Evolutionary conservation across 2,888 invertebrate species (phyloP), one percentile per base, ranked within the genome.

Genomic region (Orthosia incerta): DNA sequence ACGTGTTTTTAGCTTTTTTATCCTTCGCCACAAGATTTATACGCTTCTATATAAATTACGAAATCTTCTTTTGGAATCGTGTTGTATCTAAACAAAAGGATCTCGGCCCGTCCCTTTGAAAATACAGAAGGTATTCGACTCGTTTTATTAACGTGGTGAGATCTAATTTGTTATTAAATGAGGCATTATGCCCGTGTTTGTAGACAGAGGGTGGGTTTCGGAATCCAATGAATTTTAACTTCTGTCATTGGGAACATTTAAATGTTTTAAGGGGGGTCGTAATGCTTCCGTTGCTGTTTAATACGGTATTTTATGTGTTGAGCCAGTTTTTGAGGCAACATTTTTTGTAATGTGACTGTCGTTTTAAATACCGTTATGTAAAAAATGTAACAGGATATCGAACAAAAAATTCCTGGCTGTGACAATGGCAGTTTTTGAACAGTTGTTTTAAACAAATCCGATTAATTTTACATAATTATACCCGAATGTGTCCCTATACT

Each of bases 81-180:
- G 81, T 87, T 82, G 82, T 87, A 87, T 84, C 85, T 83, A 84
- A 88, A 88, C 87, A 88, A 92, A 89, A 83, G 87, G 80, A 86
- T 84, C 86, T 76, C 70, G 56, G 69, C 5, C 45, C 57, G 67
- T 76, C 70, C 71, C 75, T 83, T 84, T 84, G 74, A 81, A 73
- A 79, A 79, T 75, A 79, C 76, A 76, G 74, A 83, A 81, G 79
- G 76, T 73, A 79, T 80, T 80, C 63, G 70, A 69, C 63, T 86
- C 86, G 82, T 90, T 89, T 90, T 88, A 93, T 91, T 92, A 93
- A 93, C 89, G 88, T 91, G 88, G 91, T 82, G 89, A 89, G 91
- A 92, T 93, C 95, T 95, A 96, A 95, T 96, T 96, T 95, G 94
- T 94, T 95, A 95, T 92, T 95, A 95, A 95, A 95, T 95, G 92